Conservation (phyloP, 2,888 invertebrate species). For the Abrostola triplasia region DNA sequence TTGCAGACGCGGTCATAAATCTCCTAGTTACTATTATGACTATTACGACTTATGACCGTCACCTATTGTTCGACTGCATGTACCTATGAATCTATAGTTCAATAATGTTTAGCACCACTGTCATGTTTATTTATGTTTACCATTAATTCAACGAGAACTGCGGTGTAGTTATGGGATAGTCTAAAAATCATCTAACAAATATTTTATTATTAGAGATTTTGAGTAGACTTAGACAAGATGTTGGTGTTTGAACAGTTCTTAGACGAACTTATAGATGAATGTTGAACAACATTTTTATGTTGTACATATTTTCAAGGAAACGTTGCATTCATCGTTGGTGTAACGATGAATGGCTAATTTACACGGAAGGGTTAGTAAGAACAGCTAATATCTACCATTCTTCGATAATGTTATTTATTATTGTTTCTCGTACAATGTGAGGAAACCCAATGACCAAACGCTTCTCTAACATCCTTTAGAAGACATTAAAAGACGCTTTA, state of each 20-base stretch:
- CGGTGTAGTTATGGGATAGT: not conserved
- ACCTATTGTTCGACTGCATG: constrained; percentile 31
- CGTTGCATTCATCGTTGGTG: no score
- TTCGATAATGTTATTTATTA: no score
- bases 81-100: constrained; percentile 2
- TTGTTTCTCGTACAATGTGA: no score
- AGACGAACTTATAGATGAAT: no score
- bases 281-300: no score
- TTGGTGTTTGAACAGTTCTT: not conserved
- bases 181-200: not conserved
- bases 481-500: no score
- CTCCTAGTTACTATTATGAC: constrained; percentile 34
- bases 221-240: not conserved
- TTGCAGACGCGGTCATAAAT: constrained; percentile 40
- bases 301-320: no score
- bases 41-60: constrained; percentile 30
- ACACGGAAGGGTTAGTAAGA: no score
- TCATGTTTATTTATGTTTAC: constrained; percentile 7
- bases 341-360: no score
- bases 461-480: no score
- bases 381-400: no score
- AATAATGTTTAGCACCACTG: constrained; percentile 18
- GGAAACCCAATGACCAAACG: no score
- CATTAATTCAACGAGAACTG: not conserved
- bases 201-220: not conserved